Conservation (phyloP, 2,113 vertebrate genomes). For the Saimiri boliviensis region DNA sequence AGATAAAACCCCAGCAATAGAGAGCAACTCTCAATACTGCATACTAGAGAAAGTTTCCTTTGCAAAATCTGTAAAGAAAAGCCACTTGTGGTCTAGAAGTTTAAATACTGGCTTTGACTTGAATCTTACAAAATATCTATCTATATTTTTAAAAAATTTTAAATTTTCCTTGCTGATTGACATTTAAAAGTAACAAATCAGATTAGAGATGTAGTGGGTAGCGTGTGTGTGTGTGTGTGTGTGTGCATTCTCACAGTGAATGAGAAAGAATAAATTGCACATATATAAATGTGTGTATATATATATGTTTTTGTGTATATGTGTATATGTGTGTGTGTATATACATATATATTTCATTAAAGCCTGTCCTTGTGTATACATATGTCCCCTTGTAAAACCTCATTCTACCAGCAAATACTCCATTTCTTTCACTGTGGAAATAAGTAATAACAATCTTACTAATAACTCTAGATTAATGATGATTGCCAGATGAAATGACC, state of each 20-base stretch:
- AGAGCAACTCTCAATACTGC: background rate
- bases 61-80: background rate
- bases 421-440: no score
- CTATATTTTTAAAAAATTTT: slow-evolving; percentile 46
- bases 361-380: background rate
- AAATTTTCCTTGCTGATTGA: background rate
- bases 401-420: background rate
- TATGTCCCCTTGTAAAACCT: background rate
- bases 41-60: background rate
- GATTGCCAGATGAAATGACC: slow-evolving; percentile 71
- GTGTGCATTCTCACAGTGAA: background rate
- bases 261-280: no score
- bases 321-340: background rate
- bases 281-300: no score
- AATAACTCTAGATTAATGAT: no score
- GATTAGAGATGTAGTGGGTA: background rate
- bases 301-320: no score
- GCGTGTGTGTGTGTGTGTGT: background rate
- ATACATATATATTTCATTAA: background rate
- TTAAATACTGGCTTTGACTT: slow-evolving; percentile 37
- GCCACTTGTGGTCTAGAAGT: background rate
- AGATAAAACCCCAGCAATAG: background rate
- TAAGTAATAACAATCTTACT: no score
- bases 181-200: background rate
- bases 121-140: slow-evolving; percentile 41